phyloP scores from a whole-genome alignment of 2,888 invertebrate genomes.

The Margaritifera margaritifera region DNA sequence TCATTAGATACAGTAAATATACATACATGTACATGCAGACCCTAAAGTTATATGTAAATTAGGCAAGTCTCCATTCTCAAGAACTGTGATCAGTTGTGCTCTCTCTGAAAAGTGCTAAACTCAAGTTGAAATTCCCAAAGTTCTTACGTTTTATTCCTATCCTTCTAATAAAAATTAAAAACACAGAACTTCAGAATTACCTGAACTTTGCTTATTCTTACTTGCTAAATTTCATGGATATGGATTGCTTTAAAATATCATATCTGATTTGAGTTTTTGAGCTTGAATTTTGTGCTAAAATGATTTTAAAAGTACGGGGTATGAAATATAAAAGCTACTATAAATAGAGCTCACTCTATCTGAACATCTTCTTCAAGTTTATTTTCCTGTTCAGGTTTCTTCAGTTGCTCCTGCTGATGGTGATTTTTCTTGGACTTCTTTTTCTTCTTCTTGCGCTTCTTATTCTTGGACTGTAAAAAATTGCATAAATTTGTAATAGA shows the following conservation, averaged over 20 bases:
- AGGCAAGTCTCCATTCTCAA: no score
- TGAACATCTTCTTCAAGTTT: slow-evolving; percentile 38
- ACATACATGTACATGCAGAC: no score
- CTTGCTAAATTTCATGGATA: no score
- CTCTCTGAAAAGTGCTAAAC: no score
- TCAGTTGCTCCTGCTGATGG: slow-evolving; percentile 31
- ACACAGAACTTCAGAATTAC: no score
- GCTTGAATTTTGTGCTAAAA: background rate
- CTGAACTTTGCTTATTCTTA: no score
- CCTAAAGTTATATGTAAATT: no score
- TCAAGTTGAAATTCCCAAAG: no score
- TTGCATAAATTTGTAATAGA: background rate
- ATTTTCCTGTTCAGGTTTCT: slow-evolving; percentile 26
- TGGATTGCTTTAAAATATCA: background rate
- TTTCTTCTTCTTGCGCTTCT: slow-evolving; percentile 67
- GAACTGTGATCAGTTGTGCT: no score
- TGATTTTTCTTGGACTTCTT: slow-evolving; percentile 60
- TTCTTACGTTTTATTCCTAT: no score
- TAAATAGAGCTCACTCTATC: slow-evolving; percentile 42
- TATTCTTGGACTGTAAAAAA: slow-evolving; percentile 67
- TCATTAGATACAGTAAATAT: no score
- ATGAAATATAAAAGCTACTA: background rate
- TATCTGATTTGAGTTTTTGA: background rate
- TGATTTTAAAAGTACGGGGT: background rate
- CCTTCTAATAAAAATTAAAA: no score